Evolutionary conservation across 2,797 vertebrate species (phyloP), one percentile per base, ranked within the genome.

Genomic region (Siniperca obscura): DNA sequence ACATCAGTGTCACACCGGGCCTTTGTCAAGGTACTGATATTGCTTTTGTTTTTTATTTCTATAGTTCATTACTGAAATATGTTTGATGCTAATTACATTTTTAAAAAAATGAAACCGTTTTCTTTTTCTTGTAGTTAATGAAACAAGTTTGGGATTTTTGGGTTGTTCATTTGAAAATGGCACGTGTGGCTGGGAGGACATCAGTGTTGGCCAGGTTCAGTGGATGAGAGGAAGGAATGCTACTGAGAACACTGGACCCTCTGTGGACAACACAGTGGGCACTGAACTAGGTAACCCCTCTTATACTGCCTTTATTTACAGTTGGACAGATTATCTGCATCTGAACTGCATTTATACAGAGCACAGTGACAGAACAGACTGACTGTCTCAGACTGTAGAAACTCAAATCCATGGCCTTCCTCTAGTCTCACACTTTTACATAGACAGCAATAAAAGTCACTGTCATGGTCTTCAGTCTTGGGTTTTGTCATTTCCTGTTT

Each of bases 101-200:
- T 46, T 30, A 30, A 62, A 30, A 30, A 14, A 16, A 13, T 21
- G 0, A 5, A 57, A 19, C 6, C 14, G 0, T 67, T 42, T 74
- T 64, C 3, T 52, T 60, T 74, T 22, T 78, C 55, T 59, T 57
- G 1, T 17, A 95, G 93, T 67, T 27, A 93, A 92, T 83, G 93
- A 91, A 80, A 93, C 92, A 40, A 53, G 70, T 81, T 77, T 71
- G 5, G 87, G 50, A 61, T 96, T 96, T 88, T 74, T 53, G 44
- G 90, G 91, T 13, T 96, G 95, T 72, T 83, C 93, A 3, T 96
- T 96, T 93, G 96, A 96, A 88, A 90, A 74, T 30, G 91, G 78
- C 57, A 93, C 90, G 1, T 96, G 95, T 85, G 87, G 80, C 30
- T 96, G 96, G 95, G 73, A 90, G 65, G 95, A 96, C 68, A 30